Conservation (phyloP, 2,888 invertebrate genomes). For the Megamerina dolium region DNA sequence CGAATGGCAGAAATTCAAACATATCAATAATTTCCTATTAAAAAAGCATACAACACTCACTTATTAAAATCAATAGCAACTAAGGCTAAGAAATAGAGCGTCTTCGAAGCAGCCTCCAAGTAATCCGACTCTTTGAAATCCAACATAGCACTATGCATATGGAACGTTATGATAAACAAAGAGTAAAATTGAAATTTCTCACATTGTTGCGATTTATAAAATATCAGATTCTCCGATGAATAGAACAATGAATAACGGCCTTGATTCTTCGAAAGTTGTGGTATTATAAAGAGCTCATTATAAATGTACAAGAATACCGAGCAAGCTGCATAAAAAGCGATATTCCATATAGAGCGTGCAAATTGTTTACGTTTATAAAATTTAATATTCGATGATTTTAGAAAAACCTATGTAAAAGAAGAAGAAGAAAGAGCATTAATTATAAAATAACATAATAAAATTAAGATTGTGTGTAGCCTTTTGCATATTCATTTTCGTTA, state of each 20-base stretch:
- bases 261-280: conserved; percentile 43
- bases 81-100: conserved; percentile 39
- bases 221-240: conserved; percentile 47
- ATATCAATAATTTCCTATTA: too few species aligned
- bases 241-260: conserved; percentile 46
- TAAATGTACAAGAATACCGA: conserved; percentile 44
- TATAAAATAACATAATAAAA: too few species aligned
- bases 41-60: conserved; percentile 23
- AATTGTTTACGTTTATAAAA: conserved; percentile 47
- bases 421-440: not conserved
- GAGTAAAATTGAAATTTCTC: conserved; percentile 48
- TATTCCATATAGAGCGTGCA: conserved; percentile 45
- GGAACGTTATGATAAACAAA: conserved; percentile 45
- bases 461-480: too few species aligned
- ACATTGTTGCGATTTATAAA: conserved; percentile 45
- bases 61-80: conserved; percentile 41
- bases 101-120: conserved; percentile 42
- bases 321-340: conserved; percentile 45
- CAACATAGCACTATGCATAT: conserved; percentile 42
- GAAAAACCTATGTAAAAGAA: conserved; percentile 33
- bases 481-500: too few species aligned
- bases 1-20: too few species aligned
- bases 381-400: conserved; percentile 44
- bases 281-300: conserved; percentile 47
- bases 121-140: conserved; percentile 44